Evolutionary conservation across 2,113 vertebrate species (phyloP), one percentile per base, ranked within the genome.

Genomic region (Steatornis caripensis): DNA sequence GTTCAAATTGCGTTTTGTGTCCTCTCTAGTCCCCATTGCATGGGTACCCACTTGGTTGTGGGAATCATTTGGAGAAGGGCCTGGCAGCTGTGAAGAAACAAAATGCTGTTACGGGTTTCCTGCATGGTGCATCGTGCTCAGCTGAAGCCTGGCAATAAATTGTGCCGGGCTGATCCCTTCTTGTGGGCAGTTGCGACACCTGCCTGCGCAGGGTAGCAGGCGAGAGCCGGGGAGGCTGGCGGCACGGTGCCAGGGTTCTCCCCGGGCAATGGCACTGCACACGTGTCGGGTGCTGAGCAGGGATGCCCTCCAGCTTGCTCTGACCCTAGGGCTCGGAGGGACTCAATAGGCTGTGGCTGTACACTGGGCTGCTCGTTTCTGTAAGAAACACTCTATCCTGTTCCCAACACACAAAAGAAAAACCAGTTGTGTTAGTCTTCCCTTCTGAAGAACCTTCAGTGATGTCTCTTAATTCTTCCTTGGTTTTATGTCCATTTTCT

Each of bases 221-320:
- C n/a, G 16, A 12, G 27, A 30, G n/a, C n/a, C n/a, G n/a, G n/a
- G n/a, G n/a, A n/a, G n/a, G n/a, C n/a, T n/a, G n/a, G n/a, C n/a
- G 48, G 26, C 21, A 5, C 0, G 21, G 51, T 57, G 27, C 49
- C 5, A 8, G 26, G 51, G 62, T 24, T 21, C 13, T 58, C 29
- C 53, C 23, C 1, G 12, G 66, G 24, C 24, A 2, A 4, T 4
- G 45, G 43, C 18, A 39, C 43, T 1, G 15, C 5, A 3, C 12
- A 3, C 22, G 23, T 17, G 37, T 0, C n/a, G n/a, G 3, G 20
- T 27, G 74, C 18, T 27, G 39, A 39, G 71, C 19, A 41, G 36
- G 43, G 45, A 10, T 26, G 32, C 4, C 58, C 61, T 20, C n/a
- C 29, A n/a, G n/a, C n/a, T n/a, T n/a, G 23, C 48, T 61, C 55